Evolutionary conservation across 2,113 vertebrate species (phyloP).

Genomic region (Leucoraja erinaceus): DNA sequence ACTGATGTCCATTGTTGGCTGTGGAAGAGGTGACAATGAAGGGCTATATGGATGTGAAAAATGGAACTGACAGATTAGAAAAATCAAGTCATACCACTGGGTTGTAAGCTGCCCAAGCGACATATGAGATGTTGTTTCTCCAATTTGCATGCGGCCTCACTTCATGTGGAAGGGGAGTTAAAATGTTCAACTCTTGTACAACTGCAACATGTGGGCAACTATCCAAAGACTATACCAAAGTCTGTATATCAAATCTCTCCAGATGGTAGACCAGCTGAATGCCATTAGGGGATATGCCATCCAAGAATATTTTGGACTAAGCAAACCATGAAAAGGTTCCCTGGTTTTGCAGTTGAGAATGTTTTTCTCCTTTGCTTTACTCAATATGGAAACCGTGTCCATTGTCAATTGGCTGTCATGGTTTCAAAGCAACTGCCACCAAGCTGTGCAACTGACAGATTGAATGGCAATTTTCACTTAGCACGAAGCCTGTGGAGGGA

Average conservation of each 20-base stretch:
- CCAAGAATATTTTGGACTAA: background rate
- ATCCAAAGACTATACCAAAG: background rate
- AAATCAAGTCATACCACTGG: no score
- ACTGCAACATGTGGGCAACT: no score
- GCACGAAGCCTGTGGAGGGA: background rate
- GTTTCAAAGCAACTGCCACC: conserved; percentile 11
- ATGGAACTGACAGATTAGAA: no score
- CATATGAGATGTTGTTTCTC: no score
- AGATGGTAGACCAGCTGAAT: background rate
- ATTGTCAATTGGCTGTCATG: background rate
- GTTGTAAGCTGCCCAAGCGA: no score
- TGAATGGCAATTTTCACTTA: background rate
- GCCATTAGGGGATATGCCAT: background rate
- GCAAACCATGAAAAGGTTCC: background rate
- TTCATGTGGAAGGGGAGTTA: no score
- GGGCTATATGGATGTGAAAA: no score
- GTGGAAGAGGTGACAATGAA: no score
- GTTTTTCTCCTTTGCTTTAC: background rate
- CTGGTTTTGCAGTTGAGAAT: background rate
- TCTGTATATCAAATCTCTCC: background rate
- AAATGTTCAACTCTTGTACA: no score
- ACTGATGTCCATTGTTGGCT: no score
- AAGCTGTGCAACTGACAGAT: background rate
- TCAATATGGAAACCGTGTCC: background rate
- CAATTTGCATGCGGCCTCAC: no score